phyloP scores from a whole-genome alignment of 2,888 invertebrate genomes.

The Dasysyrphus tricinctus region DNA sequence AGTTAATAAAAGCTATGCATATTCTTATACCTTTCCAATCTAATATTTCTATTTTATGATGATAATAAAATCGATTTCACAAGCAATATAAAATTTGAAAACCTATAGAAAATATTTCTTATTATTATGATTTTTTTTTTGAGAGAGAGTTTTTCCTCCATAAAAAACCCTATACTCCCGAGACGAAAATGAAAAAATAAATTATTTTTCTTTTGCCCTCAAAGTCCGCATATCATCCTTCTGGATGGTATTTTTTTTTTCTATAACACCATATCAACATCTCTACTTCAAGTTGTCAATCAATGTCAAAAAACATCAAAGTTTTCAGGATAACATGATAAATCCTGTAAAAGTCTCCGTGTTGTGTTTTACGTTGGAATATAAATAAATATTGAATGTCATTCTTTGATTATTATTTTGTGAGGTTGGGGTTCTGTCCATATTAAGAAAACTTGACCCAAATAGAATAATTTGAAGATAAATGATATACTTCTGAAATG shows the following conservation, averaged over 20 bases:
- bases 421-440: background rate
- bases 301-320: slow-evolving; percentile 9
- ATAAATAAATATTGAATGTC: slow-evolving; percentile 7
- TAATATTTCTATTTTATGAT: background rate
- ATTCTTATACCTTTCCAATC: background rate
- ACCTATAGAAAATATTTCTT: background rate
- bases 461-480: background rate
- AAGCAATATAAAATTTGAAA: slow-evolving; percentile 5
- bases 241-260: background rate
- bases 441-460: background rate
- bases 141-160: background rate
- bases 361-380: background rate
- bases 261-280: background rate
- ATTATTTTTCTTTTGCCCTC: background rate
- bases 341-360: slow-evolving; percentile 4
- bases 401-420: background rate
- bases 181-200: slow-evolving; percentile 1
- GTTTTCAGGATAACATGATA: slow-evolving; percentile 20
- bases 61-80: slow-evolving; percentile 8
- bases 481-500: background rate
- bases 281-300: slow-evolving; percentile 18
- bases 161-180: background rate
- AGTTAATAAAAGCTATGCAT: background rate
- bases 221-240: slow-evolving; percentile 1
- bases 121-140: slow-evolving; percentile 2